Conservation (phyloP, 2,888 invertebrate genomes). For the Erebia palarica region DNA sequence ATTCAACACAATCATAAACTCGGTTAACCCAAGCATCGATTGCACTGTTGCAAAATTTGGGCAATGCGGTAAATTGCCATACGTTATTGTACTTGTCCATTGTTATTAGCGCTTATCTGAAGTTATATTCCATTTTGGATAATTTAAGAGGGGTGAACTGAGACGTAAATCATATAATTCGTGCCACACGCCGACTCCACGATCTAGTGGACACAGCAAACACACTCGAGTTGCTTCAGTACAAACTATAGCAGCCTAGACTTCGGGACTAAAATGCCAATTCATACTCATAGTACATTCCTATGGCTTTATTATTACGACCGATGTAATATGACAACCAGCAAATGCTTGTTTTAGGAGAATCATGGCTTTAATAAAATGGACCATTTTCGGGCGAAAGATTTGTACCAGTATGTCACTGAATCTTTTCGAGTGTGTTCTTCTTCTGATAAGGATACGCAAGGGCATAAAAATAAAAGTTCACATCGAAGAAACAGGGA, state of each 20-base stretch:
- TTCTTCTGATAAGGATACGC: conserved; percentile 79
- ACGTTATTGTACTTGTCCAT: conserved; percentile 20
- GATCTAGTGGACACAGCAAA: conserved; percentile 59
- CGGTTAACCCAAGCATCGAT: conserved; percentile 38
- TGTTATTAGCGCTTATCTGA: conserved; percentile 21
- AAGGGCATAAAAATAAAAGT: conserved; percentile 82
- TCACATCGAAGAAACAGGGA: conserved; percentile 78
- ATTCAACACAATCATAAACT: conserved; percentile 48
- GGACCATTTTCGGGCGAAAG: conserved; percentile 56
- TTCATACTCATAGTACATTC: neutral
- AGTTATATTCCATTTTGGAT: conserved; percentile 18
- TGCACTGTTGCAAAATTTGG: conserved; percentile 23
- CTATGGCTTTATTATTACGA: conserved; percentile 8
- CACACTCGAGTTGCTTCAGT: conserved; percentile 34
- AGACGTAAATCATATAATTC: conserved; percentile 66
- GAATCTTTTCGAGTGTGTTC: conserved; percentile 75
- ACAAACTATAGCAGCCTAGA: conserved; percentile 7
- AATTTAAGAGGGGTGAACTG: conserved; percentile 44
- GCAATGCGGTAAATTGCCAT: conserved; percentile 28
- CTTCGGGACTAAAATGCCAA: conserved; percentile 1
- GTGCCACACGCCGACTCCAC: conserved; percentile 65
- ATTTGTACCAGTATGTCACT: conserved; percentile 77
- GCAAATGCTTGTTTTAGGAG: conserved; percentile 41
- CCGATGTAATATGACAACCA: conserved; percentile 18
- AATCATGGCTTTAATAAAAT: conserved; percentile 32